Conservation (phyloP, 2,797 vertebrate genomes). For the Rallus crepitans region DNA sequence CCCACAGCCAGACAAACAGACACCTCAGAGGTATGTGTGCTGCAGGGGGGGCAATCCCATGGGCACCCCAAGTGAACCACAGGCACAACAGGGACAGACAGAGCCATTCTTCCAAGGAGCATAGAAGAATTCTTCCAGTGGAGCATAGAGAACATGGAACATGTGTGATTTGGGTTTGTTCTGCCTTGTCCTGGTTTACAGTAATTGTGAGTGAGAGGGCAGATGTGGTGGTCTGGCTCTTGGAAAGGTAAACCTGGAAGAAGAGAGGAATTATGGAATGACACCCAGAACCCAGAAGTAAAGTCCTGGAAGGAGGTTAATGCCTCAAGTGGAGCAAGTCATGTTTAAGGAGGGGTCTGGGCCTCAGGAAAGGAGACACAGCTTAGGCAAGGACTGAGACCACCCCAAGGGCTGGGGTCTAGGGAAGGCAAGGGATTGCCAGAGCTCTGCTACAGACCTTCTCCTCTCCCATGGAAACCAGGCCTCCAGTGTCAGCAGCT, state of each 20-base stretch:
- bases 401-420: background rate
- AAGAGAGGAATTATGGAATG: background rate
- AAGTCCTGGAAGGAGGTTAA: background rate
- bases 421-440: background rate
- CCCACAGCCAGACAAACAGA: background rate
- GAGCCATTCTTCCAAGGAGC: no score
- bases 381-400: background rate
- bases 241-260: background rate
- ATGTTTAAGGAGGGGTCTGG: background rate
- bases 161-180: background rate
- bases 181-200: background rate
- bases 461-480: background rate
- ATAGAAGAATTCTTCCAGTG: background rate
- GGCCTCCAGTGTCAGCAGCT: background rate
- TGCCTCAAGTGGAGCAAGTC: background rate
- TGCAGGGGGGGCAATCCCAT: background rate
- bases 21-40: background rate
- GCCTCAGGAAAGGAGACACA: background rate
- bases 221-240: background rate
- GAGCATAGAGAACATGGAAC: rapidly evolving
- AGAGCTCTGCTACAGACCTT: background rate
- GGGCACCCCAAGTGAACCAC: no score
- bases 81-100: rapidly evolving
- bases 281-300: background rate
- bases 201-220: background rate